Evolutionary conservation across 2,797 vertebrate genomes (phyloP).

Genomic region (Apodemus agrarius): DNA sequence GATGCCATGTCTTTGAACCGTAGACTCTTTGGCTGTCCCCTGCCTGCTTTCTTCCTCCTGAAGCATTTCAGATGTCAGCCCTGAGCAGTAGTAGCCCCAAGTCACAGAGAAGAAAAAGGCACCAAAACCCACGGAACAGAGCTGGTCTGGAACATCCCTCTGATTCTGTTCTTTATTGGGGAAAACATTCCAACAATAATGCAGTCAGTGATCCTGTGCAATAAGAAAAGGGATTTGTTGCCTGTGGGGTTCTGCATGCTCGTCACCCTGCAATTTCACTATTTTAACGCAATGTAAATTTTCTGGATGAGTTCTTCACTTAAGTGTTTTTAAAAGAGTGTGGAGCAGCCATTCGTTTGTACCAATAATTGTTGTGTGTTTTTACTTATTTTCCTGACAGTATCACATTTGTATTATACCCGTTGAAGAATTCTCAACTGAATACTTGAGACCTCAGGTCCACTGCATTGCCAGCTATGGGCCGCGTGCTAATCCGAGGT

Average conservation of each 20-base stretch:
- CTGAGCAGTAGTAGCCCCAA: too few relatives aligned
- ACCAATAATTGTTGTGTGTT: neutral
- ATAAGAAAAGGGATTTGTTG: neutral
- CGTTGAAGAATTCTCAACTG: slow-evolving; percentile 90
- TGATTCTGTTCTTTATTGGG: neutral
- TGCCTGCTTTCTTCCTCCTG: neutral
- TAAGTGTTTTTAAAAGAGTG: neutral
- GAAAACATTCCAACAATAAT: neutral
- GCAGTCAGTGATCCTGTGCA: neutral
- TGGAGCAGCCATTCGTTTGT: neutral
- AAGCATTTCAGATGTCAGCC: neutral
- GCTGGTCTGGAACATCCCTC: neutral
- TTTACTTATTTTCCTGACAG: slow-evolving; percentile 86
- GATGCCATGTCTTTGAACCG: neutral
- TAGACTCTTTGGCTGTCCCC: neutral
- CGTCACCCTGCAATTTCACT: neutral
- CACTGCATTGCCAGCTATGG: slow-evolving; percentile 92
- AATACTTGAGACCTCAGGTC: slow-evolving; percentile 91
- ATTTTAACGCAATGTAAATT: neutral
- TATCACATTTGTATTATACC: slow-evolving; percentile 93
- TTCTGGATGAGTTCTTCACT: slow-evolving; percentile 34
- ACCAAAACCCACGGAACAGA: neutral
- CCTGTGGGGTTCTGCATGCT: neutral
- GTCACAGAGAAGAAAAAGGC: neutral
- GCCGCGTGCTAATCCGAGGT: slow-evolving; percentile 90